Percentiles rank a stretch among this genome's conserved stretches.
phyloP scores from a whole-genome alignment of 92 coral and sea anemone species.

The Siderastrea radians region DNA sequence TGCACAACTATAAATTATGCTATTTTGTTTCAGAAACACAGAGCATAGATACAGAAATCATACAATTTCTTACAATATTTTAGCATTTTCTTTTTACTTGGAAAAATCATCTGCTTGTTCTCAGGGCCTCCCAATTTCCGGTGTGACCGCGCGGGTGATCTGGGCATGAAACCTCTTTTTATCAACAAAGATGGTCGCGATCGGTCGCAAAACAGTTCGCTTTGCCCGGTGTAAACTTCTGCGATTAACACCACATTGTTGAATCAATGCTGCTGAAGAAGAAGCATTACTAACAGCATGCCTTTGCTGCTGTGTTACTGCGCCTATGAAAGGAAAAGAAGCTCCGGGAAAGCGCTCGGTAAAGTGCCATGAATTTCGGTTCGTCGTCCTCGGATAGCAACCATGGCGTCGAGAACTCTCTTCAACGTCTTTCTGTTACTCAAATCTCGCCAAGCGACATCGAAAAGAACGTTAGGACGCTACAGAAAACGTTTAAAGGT shows the following conservation, averaged over 20 bases:
- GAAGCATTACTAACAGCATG: slow-evolving; percentile 6
- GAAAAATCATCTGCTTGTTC: slow-evolving; percentile 9
- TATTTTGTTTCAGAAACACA: too few relatives aligned
- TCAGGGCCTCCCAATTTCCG: slow-evolving; percentile 2
- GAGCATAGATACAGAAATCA: too few relatives aligned
- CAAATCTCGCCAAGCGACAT: slow-evolving; percentile 66
- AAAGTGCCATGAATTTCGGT: slow-evolving; percentile 49
- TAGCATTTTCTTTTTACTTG: not conserved
- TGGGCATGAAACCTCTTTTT: slow-evolving; percentile 27
- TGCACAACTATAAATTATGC: too few relatives aligned
- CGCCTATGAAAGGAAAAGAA: slow-evolving; percentile 28
- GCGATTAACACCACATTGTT: not conserved
- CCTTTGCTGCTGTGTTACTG: slow-evolving; percentile 23
- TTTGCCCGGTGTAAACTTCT: not conserved
- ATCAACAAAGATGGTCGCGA: slow-evolving; percentile 51
- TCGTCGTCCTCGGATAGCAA: slow-evolving; percentile 20
- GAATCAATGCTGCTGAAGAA: not conserved
- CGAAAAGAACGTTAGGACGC: slow-evolving; percentile 61
- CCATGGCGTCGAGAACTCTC: slow-evolving; percentile 28
- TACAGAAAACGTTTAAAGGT: slow-evolving; percentile 64
- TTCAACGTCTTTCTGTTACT: slow-evolving; percentile 60
- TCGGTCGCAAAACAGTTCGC: not conserved
- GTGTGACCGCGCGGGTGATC: slow-evolving; percentile 20
- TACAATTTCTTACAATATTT: too few relatives aligned
- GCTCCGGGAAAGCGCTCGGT: not conserved